phyloP scores from a whole-genome alignment of 1,140 invertebrate species.

The Agraylea sexmaculata region DNA sequence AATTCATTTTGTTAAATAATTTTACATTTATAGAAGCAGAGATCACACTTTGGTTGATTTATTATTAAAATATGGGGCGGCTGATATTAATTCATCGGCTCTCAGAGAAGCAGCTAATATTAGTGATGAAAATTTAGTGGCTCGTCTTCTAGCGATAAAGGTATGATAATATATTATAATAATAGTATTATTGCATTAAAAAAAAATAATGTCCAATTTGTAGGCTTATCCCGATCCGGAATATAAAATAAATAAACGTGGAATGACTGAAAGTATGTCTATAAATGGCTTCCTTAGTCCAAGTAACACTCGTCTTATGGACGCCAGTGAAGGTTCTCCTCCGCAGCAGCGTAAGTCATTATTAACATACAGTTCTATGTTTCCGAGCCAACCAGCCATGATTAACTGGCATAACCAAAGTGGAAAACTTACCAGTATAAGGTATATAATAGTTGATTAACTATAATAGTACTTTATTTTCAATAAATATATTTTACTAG shows the following conservation, averaged over 20 bases:
- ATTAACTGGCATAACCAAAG: conserved; percentile 89
- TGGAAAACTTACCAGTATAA: conserved; percentile 53
- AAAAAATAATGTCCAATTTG: conserved; percentile 10
- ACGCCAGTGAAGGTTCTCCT: conserved; percentile 8
- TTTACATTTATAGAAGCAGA: conserved; percentile 34
- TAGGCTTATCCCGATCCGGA: conserved; percentile 72
- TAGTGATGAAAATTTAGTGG: conserved; percentile 59
- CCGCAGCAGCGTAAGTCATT: conserved; percentile 46
- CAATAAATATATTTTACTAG: conserved; percentile 26
- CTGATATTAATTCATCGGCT: conserved; percentile 77
- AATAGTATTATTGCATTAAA: conserved; percentile 1
- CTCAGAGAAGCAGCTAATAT: conserved; percentile 57
- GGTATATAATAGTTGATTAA: conserved; percentile 20
- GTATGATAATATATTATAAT: conserved; percentile 27
- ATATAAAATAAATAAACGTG: conserved; percentile 78
- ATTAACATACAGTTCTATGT: conserved; percentile 66
- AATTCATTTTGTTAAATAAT: not conserved
- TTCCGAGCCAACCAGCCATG: conserved; percentile 79
- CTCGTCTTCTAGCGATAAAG: conserved; percentile 66
- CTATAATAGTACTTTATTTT: not conserved
- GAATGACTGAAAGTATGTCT: conserved; percentile 55
- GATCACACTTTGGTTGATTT: conserved; percentile 52
- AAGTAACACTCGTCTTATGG: not conserved
- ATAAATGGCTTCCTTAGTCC: conserved; percentile 17
- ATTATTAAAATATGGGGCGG: conserved; percentile 74